Conservation (phyloP, 2,888 invertebrate species). For the Ctena decussata region DNA sequence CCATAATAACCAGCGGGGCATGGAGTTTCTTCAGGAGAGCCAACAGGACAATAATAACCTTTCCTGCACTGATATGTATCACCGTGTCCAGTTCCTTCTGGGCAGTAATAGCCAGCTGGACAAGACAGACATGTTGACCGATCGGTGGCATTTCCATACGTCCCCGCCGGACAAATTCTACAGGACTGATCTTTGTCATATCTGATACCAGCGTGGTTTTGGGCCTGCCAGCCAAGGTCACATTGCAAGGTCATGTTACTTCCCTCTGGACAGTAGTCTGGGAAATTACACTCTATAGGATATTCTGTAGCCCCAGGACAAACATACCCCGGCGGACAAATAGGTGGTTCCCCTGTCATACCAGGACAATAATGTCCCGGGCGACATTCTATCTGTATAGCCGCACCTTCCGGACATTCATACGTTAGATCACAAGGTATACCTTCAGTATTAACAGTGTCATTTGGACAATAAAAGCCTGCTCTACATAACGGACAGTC, state of each 20-base stretch:
- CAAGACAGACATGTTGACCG: conserved; percentile 79
- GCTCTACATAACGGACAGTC: conserved; percentile 81
- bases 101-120: conserved; percentile 85
- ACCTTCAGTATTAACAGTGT: conserved; percentile 80
- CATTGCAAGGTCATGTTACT: conserved; percentile 81
- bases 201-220: conserved; percentile 77
- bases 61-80: conserved; percentile 75
- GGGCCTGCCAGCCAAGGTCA: conserved; percentile 81
- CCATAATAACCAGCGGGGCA: conserved; percentile 82
- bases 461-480: conserved; percentile 83
- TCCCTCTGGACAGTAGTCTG: conserved; percentile 83
- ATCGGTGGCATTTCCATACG: conserved; percentile 82
- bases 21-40: conserved; percentile 69
- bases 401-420: conserved; percentile 82
- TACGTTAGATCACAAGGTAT: conserved; percentile 81
- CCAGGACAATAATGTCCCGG: conserved; percentile 81
- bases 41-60: conserved; percentile 81
- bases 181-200: conserved; percentile 75
- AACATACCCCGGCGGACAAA: conserved; percentile 84
- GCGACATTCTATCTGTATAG: conserved; percentile 79
- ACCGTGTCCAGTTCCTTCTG: conserved; percentile 80
- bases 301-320: conserved; percentile 81
- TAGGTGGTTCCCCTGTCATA: conserved; percentile 79
- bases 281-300: conserved; percentile 78
- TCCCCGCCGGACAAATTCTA: conserved; percentile 81